Conservation (phyloP, 2,888 invertebrate genomes). For the Trachelus iudaicus region DNA sequence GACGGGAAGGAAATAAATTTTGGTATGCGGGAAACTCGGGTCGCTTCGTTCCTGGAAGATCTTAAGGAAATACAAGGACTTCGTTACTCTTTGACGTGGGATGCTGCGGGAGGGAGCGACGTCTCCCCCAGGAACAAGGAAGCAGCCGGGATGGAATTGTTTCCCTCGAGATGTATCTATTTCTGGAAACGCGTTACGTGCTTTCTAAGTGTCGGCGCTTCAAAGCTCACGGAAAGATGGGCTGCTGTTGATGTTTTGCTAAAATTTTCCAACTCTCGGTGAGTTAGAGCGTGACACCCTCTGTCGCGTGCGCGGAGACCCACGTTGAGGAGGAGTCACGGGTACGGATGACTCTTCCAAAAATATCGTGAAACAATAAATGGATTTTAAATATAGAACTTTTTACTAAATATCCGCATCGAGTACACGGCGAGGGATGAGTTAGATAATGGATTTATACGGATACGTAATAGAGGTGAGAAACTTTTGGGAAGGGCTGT, state of each 20-base stretch:
- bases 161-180: not conserved
- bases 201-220: constrained; percentile 29
- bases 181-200: constrained; percentile 23
- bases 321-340: not conserved
- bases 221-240: constrained; percentile 30
- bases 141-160: constrained; percentile 1
- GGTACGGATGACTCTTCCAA: not conserved
- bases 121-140: not conserved
- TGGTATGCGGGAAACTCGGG: not conserved
- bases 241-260: constrained; percentile 39
- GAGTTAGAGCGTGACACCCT: constrained; percentile 17
- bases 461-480: no score
- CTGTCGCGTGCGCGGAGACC: constrained; percentile 4
- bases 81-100: not conserved
- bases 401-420: not conserved
- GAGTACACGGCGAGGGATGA: not conserved
- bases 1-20: not conserved
- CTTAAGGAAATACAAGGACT: not conserved
- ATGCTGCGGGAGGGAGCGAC: no score
- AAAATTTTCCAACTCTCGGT: constrained; percentile 17
- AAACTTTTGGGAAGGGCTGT: no score
- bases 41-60: not conserved
- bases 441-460: no score
- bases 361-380: constrained; percentile 6
- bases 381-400: constrained; percentile 1